Conservation (phyloP, 2,113 vertebrate species). For the Vanacampus margaritifer region DNA sequence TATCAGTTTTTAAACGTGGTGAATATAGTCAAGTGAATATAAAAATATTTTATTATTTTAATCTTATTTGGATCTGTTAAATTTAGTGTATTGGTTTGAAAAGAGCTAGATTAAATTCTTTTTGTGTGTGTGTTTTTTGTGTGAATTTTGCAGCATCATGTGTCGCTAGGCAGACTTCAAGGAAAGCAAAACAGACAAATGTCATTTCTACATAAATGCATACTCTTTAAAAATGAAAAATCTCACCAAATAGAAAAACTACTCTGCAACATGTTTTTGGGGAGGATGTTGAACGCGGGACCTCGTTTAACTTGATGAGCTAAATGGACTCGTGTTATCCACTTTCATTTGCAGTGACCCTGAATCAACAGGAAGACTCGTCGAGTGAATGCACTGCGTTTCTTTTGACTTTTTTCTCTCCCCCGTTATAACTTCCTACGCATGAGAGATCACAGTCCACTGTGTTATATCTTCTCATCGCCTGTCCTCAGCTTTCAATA, state of each 20-base stretch:
- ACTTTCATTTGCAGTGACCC: conserved; percentile 41
- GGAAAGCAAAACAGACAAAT: neutral
- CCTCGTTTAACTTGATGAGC: conserved; percentile 33
- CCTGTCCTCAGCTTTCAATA: conserved; percentile 30
- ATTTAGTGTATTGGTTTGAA: neutral
- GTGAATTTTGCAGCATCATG: neutral
- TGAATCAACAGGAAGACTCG: conserved; percentile 49
- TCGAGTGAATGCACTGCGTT: conserved; percentile 30
- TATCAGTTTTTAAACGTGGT: too few relatives aligned
- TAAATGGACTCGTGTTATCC: conserved; percentile 37
- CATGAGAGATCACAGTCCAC: conserved; percentile 59
- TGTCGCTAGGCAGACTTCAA: neutral
- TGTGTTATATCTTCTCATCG: conserved; percentile 41
- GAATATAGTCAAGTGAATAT: too few relatives aligned
- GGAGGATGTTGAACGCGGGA: conserved; percentile 11
- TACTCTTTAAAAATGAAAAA: neutral
- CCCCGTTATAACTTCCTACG: conserved; percentile 29
- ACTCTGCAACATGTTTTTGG: neutral
- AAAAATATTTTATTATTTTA: too few relatives aligned
- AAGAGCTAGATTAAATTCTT: neutral
- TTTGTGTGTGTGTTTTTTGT: neutral
- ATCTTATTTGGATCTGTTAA: neutral
- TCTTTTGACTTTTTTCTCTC: conserved; percentile 11
- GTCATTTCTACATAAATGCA: neutral
- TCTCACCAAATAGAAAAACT: neutral